Evolutionary conservation across 2,113 vertebrate species (phyloP).

Genomic region (Psammodynastes pulverulentus): DNA sequence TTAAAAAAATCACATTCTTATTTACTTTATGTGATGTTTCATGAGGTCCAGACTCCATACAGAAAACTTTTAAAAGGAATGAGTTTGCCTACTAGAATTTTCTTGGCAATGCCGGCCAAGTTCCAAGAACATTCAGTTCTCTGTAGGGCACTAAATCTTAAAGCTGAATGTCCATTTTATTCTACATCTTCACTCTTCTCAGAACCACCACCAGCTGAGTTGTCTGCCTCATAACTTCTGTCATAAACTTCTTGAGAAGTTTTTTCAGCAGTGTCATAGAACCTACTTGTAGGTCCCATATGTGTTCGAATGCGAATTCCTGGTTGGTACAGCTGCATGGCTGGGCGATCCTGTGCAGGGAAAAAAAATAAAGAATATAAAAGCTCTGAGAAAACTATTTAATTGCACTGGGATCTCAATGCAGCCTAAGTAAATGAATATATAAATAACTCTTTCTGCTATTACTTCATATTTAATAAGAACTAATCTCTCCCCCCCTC

Average conservation of each 20-base stretch:
- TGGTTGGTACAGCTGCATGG: conserved; percentile 92
- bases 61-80: background rate
- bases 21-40: conserved; percentile 5
- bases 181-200: conserved; percentile 74
- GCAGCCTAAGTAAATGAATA: conserved; percentile 13
- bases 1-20: conserved; percentile 17
- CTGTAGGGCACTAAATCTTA: background rate
- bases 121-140: conserved; percentile 23
- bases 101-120: conserved; percentile 19
- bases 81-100: conserved; percentile 17
- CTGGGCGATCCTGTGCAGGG: conserved; percentile 81
- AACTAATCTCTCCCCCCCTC: background rate
- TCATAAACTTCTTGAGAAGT: conserved; percentile 71
- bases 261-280: conserved; percentile 72
- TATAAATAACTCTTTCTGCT: conserved; percentile 23
- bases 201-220: conserved; percentile 65
- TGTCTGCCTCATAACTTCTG: conserved; percentile 72
- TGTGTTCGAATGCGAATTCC: conserved; percentile 81
- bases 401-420: background rate
- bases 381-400: conserved; percentile 8
- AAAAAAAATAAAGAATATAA: conserved; percentile 47
- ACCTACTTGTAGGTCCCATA: conserved; percentile 74
- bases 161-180: conserved; percentile 37
- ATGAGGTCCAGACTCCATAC: background rate
- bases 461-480: conserved; percentile 10